Evolutionary conservation across 2,888 invertebrate genomes (phyloP).

Genomic region (Aelia acuminata): DNA sequence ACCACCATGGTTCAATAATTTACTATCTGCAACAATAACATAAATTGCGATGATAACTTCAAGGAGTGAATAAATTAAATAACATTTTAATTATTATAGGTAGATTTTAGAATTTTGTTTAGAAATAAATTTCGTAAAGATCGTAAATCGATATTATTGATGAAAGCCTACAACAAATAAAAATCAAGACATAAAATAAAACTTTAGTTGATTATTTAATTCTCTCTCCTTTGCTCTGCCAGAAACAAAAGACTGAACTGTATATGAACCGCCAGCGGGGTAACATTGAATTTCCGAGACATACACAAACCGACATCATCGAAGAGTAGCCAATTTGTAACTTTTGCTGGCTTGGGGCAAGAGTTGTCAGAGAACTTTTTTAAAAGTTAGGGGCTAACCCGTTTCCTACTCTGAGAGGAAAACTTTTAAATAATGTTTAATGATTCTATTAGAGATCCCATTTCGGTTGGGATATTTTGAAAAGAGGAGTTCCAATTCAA

Average conservation of each 20-base stretch:
- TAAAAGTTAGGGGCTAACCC: neutral
- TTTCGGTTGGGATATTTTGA: neutral
- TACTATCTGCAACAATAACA: too few relatives aligned
- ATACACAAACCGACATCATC: neutral
- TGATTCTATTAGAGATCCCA: neutral
- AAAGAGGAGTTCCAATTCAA: neutral
- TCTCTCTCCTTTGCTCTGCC: too few relatives aligned
- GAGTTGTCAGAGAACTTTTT: neutral
- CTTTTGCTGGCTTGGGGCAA: neutral
- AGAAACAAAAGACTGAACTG: neutral
- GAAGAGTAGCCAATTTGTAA: neutral
- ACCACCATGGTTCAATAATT: too few relatives aligned
- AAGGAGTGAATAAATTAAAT: too few relatives aligned
- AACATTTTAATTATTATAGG: too few relatives aligned
- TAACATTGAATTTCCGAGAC: neutral
- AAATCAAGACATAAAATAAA: neutral
- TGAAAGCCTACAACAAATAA: too few relatives aligned
- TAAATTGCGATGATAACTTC: too few relatives aligned
- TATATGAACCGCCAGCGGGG: neutral
- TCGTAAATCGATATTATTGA: too few relatives aligned
- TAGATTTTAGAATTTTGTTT: too few relatives aligned
- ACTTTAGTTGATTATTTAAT: too few relatives aligned
- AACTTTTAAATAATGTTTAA: slow-evolving; percentile 14
- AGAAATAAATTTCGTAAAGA: too few relatives aligned
- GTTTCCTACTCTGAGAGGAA: neutral